Evolutionary conservation across 2,113 vertebrate species (phyloP).

Genomic region (Meles meles): DNA sequence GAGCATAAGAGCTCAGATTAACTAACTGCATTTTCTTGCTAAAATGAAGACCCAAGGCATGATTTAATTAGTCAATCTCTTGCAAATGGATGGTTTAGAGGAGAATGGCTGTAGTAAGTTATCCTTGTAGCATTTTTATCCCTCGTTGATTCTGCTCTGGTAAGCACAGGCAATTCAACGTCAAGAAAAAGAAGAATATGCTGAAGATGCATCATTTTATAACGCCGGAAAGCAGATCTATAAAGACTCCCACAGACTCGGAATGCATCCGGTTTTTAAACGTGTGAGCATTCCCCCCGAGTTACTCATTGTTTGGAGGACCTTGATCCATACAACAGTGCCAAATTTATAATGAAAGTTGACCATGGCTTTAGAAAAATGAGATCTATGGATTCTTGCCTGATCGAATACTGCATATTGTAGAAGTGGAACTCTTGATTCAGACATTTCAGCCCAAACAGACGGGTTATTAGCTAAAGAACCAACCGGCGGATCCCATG

Average conservation of each 20-base stretch:
- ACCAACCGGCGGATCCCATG: conserved; percentile 66
- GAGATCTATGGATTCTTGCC: conserved; percentile 65
- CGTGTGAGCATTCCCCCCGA: not conserved
- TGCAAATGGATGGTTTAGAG: not conserved
- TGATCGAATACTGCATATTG: conserved; percentile 66
- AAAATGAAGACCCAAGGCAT: not conserved
- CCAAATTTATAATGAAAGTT: conserved; percentile 63
- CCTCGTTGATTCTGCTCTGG: conserved; percentile 4
- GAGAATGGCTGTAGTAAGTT: not conserved
- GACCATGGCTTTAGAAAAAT: conserved; percentile 64
- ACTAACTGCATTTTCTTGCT: not conserved
- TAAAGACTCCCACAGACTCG: not conserved
- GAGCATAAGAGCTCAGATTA: not conserved
- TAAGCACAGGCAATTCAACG: conserved; percentile 30
- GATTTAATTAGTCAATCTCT: conserved; percentile 7
- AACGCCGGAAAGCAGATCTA: conserved; percentile 1
- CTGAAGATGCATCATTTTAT: conserved; percentile 11
- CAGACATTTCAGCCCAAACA: conserved; percentile 54
- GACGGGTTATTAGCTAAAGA: conserved; percentile 46
- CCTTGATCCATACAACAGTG: conserved; percentile 42
- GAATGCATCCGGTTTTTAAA: not conserved
- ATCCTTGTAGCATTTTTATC: not conserved
- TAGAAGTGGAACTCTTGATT: conserved; percentile 52
- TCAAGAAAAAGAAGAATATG: not conserved
- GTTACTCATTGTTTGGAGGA: conserved; percentile 58